Base-by-base conservation (phyloP, 2,113 vertebrate species). In the Thymallus thymallus region DNA sequence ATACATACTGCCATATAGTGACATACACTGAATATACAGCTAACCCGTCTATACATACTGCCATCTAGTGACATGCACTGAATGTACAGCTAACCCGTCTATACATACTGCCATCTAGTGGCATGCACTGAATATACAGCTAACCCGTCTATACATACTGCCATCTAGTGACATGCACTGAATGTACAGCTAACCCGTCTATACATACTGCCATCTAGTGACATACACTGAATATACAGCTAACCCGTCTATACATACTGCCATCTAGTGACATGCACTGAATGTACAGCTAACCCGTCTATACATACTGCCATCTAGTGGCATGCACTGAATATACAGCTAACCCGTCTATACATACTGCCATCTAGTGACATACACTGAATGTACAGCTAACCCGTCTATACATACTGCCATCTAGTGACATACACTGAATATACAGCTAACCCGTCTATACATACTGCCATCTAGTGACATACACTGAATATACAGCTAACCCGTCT, bases 1-100 rank as follows among this genome's bases (percentile, higher is more conserved):
- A 41, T 2, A 41, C 35, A 41, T n/a, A n/a, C n/a, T n/a, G n/a
- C n/a, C n/a, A n/a, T n/a, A n/a, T 85, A 77, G 80, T 82, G 78
- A 85, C 60, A n/a, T 3, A 13, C 58, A 32, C 20, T 23, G 23
- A 65, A 73, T 70, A 72, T 68, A 24, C 22, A 41, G 35, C 35
- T 41, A 41, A 12, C 35, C 2, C 9, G 9, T 41, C 35, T 41
- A 41, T 2, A 41, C 35, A 41, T n/a, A n/a, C n/a, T n/a, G n/a
- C n/a, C n/a, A n/a, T n/a, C n/a, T 85, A 77, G 80, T 82, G 78
- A 85, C 60, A n/a, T 3, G 16, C 58, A 32, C 20, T 23, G 23
- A 65, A 73, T 70, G 74, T 68, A 24, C 22, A 41, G 35, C 35
- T 41, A 41, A 12, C 35, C 2, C 9, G 9, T 41, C 35, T 41